phyloP scores from a whole-genome alignment of 1,140 invertebrate genomes.

The Drosophila insularis region DNA sequence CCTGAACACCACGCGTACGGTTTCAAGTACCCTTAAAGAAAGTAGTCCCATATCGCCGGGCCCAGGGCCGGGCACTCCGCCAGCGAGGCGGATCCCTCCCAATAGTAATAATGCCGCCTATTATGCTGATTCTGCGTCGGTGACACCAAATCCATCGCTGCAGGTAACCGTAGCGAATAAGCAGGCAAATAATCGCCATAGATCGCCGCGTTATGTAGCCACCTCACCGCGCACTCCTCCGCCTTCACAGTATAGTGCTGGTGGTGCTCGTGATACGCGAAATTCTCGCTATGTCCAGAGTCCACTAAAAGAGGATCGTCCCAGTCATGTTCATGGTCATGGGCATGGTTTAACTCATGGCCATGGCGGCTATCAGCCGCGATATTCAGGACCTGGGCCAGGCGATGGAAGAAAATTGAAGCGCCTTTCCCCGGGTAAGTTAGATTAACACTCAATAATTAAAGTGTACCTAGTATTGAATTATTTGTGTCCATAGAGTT shows the following conservation, averaged over 20 bases:
- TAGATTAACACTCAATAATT: not conserved
- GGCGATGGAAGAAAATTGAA: conserved; percentile 56
- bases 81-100: conserved; percentile 70
- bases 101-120: conserved; percentile 58
- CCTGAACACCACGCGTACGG: not conserved
- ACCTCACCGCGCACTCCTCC: conserved; percentile 78
- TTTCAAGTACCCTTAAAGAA: conserved; percentile 74
- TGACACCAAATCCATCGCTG: conserved; percentile 35
- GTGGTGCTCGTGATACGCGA: conserved; percentile 48
- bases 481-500: conserved; percentile 37
- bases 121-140: conserved; percentile 44
- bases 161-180: conserved; percentile 77
- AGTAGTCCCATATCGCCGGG: conserved; percentile 85
- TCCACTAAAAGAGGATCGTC: conserved; percentile 67
- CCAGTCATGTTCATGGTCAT: conserved; percentile 54
- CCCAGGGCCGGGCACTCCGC: conserved; percentile 82
- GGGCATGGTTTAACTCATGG: conserved; percentile 29
- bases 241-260: conserved; percentile 49
- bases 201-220: conserved; percentile 54
- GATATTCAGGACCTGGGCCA: conserved; percentile 53
- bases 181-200: conserved; percentile 57
- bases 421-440: conserved; percentile 63
- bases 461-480: not conserved
- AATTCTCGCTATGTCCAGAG: conserved; percentile 67
- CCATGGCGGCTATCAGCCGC: conserved; percentile 52